A percentile compares a stretch with the other conserved stretches of the same genome.
Conservation (phyloP, 2,888 invertebrate species). For the Tineola bisselliella region DNA sequence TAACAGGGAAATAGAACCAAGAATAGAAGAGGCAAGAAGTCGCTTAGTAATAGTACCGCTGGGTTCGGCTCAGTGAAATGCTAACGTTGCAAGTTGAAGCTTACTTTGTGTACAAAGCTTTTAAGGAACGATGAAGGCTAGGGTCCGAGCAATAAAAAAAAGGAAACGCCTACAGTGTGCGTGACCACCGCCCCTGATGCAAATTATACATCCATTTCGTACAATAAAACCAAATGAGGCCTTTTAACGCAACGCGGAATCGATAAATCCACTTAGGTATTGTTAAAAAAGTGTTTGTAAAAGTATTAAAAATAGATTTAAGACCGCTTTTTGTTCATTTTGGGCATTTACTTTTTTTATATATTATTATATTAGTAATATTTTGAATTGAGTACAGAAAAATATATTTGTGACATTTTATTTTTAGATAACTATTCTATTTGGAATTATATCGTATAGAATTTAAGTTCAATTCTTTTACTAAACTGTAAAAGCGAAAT, state of each 20-base stretch:
- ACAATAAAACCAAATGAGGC: constrained; percentile 65
- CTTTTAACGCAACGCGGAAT: constrained; percentile 63
- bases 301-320: constrained; percentile 9
- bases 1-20: background rate
- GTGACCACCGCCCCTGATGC: constrained; percentile 60
- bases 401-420: too few relatives aligned
- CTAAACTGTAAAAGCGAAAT: background rate
- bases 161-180: constrained; percentile 47
- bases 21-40: background rate
- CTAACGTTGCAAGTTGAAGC: constrained; percentile 13
- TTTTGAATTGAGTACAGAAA: background rate
- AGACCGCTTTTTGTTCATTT: background rate
- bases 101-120: constrained; percentile 23
- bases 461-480: background rate
- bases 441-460: background rate
- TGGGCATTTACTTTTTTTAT: background rate
- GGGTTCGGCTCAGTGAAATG: constrained; percentile 10
- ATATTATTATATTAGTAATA: background rate
- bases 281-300: constrained; percentile 7
- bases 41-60: background rate
- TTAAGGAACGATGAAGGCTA: constrained; percentile 45
- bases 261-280: constrained; percentile 36
- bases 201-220: constrained; percentile 63
- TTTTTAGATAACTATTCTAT: background rate
- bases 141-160: constrained; percentile 53